Percentiles rank a stretch among this genome's conserved stretches.
Evolutionary conservation across 2,113 vertebrate genomes (phyloP).

Genomic region (Lophochroa leadbeateri): DNA sequence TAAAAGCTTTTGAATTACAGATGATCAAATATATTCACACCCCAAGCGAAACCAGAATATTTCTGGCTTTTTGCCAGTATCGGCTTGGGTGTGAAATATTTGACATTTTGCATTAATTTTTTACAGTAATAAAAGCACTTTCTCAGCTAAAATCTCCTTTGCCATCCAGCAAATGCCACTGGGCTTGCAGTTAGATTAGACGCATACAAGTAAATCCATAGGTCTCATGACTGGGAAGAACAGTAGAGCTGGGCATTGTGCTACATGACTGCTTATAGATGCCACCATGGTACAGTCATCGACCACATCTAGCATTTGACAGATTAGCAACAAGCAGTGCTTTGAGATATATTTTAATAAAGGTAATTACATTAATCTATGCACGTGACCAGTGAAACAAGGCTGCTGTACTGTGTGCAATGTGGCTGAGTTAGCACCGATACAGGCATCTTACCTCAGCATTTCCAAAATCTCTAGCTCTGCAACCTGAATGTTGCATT

Average conservation of each 20-base stretch:
- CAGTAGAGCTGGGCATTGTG: background rate
- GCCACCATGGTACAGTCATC: background rate
- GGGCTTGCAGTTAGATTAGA: background rate
- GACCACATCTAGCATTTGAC: background rate
- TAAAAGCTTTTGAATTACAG: slow-evolving; percentile 60
- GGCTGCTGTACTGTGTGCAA: background rate
- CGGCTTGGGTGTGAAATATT: slow-evolving; percentile 52
- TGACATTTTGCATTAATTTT: slow-evolving; percentile 57
- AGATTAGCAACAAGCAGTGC: background rate
- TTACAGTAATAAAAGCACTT: slow-evolving; percentile 41
- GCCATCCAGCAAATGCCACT: background rate
- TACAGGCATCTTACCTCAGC: slow-evolving; percentile 10
- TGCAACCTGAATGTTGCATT: slow-evolving; percentile 9
- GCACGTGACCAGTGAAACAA: background rate
- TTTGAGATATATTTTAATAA: background rate
- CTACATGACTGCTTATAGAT: background rate
- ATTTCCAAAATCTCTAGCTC: slow-evolving; percentile 25
- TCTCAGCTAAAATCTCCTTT: slow-evolving; percentile 43
- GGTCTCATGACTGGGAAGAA: background rate
- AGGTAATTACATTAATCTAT: background rate
- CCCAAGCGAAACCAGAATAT: slow-evolving; percentile 56
- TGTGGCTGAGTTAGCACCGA: background rate
- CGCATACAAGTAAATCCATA: background rate
- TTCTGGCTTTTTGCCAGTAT: slow-evolving; percentile 60
- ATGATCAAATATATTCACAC: slow-evolving; percentile 62